A percentile compares a stretch with the other conserved stretches of the same genome.
Evolutionary conservation across 1,140 invertebrate species (phyloP).

Genomic region (Bicyclus anynana): DNA sequence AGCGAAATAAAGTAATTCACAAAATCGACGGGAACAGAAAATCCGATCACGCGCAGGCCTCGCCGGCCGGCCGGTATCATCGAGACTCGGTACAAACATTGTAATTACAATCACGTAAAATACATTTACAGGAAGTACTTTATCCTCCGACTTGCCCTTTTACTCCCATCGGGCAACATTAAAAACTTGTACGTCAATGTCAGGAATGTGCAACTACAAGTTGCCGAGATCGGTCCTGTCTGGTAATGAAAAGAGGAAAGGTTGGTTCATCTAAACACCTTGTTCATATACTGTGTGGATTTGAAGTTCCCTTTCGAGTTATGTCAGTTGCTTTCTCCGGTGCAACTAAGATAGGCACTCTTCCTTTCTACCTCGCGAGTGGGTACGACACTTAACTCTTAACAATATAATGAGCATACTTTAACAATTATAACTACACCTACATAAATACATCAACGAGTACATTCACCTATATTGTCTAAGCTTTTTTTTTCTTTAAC

Average conservation of each 20-base stretch:
- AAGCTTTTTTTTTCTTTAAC: constrained; percentile 51
- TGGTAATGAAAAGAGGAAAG: constrained; percentile 40
- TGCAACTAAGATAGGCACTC: constrained; percentile 61
- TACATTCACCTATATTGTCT: not conserved
- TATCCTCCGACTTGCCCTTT: constrained; percentile 30
- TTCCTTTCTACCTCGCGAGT: constrained; percentile 65
- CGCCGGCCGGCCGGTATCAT: constrained; percentile 12
- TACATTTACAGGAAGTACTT: constrained; percentile 28
- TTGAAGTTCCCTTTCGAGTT: constrained; percentile 65
- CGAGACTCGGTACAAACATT: constrained; percentile 12
- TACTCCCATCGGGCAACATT: constrained; percentile 24
- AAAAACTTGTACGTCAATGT: constrained; percentile 46
- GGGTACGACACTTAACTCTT: constrained; percentile 2
- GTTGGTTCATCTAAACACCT: constrained; percentile 38
- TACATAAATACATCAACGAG: no score
- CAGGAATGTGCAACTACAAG: constrained; percentile 58
- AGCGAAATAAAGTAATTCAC: constrained; percentile 59
- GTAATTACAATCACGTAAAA: constrained; percentile 31
- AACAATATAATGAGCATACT: not conserved
- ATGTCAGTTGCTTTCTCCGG: constrained; percentile 63
- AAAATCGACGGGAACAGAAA: constrained; percentile 59
- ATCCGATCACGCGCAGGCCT: constrained; percentile 44
- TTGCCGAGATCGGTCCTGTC: constrained; percentile 38
- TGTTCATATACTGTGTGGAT: constrained; percentile 39
- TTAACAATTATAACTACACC: not conserved